Conservation (phyloP, 2,113 vertebrate genomes). For the Scortum barcoo region DNA sequence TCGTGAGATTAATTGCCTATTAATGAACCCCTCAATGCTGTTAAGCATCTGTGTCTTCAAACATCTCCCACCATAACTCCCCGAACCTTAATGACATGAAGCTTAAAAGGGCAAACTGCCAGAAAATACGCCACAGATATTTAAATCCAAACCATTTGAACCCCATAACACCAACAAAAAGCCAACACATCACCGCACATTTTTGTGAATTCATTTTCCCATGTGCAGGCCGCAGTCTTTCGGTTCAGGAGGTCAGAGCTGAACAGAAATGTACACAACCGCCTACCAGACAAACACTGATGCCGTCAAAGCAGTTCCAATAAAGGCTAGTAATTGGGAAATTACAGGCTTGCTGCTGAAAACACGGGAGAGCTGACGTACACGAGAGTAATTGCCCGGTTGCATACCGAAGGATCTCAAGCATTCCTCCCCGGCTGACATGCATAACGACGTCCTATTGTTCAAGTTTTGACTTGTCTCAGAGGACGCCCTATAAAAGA, state of each 20-base stretch:
- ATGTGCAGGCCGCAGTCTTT: conserved; percentile 1
- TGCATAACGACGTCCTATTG: conserved; percentile 74
- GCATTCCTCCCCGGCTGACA: conserved; percentile 79
- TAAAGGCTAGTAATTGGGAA: conserved; percentile 59
- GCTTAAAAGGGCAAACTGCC: conserved; percentile 31
- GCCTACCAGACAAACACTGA: conserved; percentile 22
- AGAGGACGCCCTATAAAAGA: conserved; percentile 69
- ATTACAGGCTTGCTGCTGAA: conserved; percentile 63
- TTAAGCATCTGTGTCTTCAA: conserved; percentile 16
- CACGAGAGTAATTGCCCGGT: conserved; percentile 74
- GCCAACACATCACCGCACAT: not conserved
- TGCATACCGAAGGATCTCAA: conserved; percentile 70
- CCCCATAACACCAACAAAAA: conserved; percentile 10
- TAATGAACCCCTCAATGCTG: conserved; percentile 26
- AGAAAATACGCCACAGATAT: not conserved
- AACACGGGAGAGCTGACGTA: conserved; percentile 72
- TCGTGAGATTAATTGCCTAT: conserved; percentile 31
- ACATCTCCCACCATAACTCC: conserved; percentile 25
- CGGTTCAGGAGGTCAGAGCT: conserved; percentile 36
- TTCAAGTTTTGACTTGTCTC: conserved; percentile 78
- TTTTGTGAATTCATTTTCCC: conserved; percentile 13
- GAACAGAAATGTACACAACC: conserved; percentile 33
- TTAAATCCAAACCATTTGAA: conserved; percentile 39
- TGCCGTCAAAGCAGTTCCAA: conserved; percentile 58
- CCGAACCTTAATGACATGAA: conserved; percentile 40